phyloP scores from a whole-genome alignment of 2,888 invertebrate species.

The Ecdyonurus torrentis region DNA sequence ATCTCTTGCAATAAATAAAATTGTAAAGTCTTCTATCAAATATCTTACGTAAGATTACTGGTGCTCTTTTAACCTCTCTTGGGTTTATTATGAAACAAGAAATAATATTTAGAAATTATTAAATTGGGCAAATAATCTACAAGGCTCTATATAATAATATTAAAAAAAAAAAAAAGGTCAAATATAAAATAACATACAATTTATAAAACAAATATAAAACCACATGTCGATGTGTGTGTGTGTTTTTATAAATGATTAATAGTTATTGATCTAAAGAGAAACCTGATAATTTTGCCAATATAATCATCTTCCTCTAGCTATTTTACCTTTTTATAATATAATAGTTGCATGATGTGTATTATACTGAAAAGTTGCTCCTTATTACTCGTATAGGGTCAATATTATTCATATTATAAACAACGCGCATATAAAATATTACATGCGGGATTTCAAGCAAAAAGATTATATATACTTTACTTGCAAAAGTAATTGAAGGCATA shows the following conservation, averaged over 20 bases:
- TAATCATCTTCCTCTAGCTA: neutral
- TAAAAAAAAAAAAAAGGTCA: neutral
- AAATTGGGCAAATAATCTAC: neutral
- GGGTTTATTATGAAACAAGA: neutral
- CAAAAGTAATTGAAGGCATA: too few relatives aligned
- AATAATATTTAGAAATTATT: neutral
- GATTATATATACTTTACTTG: too few relatives aligned
- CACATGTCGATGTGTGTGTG: neutral
- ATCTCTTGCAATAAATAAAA: too few relatives aligned
- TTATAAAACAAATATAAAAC: neutral
- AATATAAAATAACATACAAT: neutral
- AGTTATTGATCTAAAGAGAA: neutral
- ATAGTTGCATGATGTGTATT: too few relatives aligned
- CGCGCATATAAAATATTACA: too few relatives aligned
- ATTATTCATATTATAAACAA: too few relatives aligned
- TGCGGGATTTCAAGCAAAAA: too few relatives aligned
- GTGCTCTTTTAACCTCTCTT: neutral
- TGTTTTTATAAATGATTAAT: neutral
- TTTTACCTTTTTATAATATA: neutral
- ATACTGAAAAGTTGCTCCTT: neutral
- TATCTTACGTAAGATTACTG: neutral
- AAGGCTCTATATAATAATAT: neutral
- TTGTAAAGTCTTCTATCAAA: too few relatives aligned
- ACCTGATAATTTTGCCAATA: neutral
- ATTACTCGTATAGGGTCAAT: neutral